Conservation (phyloP, 64 coral and sea anemone genomes). For the Stichodactyla mertensii region DNA sequence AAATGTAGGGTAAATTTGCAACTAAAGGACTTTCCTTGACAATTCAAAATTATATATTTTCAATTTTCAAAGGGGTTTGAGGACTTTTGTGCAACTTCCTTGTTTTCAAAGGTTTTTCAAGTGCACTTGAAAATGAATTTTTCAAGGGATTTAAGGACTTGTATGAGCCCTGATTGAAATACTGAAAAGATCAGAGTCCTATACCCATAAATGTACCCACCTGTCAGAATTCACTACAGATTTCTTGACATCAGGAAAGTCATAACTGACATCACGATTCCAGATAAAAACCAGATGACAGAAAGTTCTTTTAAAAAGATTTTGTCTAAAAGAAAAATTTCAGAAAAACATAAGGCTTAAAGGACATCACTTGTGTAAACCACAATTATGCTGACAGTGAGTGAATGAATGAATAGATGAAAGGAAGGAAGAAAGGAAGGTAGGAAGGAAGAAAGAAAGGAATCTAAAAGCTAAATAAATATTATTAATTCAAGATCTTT, state of each 20-base stretch:
- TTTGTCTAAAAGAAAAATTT: slow-evolving; percentile 14
- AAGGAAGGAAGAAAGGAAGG: background rate
- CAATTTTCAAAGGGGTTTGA: no score
- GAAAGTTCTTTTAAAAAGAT: slow-evolving; percentile 59
- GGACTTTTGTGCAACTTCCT: no score
- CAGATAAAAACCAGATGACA: slow-evolving; percentile 41
- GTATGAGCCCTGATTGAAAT: no score
- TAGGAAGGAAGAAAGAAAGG: background rate
- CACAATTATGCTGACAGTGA: background rate
- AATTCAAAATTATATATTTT: no score
- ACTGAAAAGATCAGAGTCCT: no score
- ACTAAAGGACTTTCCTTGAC: no score
- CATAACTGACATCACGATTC: slow-evolving; percentile 28
- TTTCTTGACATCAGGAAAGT: slow-evolving; percentile 34
- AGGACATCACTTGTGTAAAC: background rate
- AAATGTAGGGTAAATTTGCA: no score
- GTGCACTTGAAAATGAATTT: no score
- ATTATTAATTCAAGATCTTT: no score
- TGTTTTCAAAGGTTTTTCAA: no score
- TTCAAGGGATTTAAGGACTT: no score
- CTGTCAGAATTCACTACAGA: slow-evolving; percentile 31
- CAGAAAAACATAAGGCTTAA: background rate
- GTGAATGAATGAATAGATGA: background rate
- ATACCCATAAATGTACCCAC: background rate
- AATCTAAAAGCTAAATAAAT: no score